These are phyloP conservation scores for Anguilla obscura DNA, from an alignment of 2,797 vertebrate species.

Conservation along the genomic window DNA sequence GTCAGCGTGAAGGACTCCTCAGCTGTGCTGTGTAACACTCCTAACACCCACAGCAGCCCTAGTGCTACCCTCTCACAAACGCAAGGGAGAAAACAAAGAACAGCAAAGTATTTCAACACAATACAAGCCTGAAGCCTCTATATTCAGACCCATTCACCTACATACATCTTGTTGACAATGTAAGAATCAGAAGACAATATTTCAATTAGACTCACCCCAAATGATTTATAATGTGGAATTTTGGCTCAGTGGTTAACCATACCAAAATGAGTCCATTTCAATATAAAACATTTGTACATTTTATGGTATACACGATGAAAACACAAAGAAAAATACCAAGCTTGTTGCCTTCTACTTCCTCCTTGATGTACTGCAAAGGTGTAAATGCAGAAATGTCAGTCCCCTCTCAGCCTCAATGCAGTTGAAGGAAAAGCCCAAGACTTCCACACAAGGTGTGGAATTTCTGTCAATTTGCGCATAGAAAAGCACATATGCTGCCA, in stretches of 20 bases:
- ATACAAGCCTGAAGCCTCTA: background rate
- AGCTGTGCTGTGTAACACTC: background rate
- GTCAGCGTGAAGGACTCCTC: conserved; percentile 42
- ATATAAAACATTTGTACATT: background rate
- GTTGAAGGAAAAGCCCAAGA: background rate
- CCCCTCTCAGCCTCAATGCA: background rate
- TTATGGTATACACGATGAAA: background rate
- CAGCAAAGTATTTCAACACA: background rate
- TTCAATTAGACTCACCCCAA: background rate
- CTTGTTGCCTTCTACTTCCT: background rate
- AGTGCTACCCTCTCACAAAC: background rate
- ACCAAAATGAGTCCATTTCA: background rate
- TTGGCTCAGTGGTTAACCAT: background rate
- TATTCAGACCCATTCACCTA: background rate
- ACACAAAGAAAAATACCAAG: background rate
- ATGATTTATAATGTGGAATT: background rate
- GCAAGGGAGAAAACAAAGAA: background rate
- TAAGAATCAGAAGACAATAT: background rate
- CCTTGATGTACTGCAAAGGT: background rate
- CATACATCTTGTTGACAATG: background rate
- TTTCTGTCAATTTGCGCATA: background rate
- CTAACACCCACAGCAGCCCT: background rate
- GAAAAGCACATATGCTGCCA: background rate
- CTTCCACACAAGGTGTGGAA: background rate
- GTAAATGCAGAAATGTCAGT: background rate